These are phyloP conservation scores for Eriosoma lanigerum DNA, from an alignment of 1,140 invertebrate genomes.

Conservation along the genomic window DNA sequence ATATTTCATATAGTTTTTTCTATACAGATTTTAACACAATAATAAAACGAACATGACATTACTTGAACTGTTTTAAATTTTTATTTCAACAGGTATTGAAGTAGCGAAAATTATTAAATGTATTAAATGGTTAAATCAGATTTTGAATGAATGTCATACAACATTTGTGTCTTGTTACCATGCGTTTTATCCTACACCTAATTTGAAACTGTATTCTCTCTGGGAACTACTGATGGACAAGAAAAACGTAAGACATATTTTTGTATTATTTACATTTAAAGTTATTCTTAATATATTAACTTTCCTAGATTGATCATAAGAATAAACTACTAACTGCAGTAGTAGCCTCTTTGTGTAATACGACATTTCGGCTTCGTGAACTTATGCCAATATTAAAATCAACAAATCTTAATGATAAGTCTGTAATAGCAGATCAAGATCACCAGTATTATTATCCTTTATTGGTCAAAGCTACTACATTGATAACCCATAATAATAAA, in stretches of 20 bases:
- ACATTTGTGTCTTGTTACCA: constrained; percentile 92
- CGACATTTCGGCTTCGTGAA: constrained; percentile 73
- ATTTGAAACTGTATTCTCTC: constrained; percentile 87
- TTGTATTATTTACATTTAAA: background rate
- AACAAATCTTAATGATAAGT: constrained; percentile 20
- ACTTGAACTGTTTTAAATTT: background rate
- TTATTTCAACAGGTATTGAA: constrained; percentile 16
- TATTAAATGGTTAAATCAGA: constrained; percentile 58
- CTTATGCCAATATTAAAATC: constrained; percentile 69
- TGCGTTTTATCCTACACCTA: constrained; percentile 92
- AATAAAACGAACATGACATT: too few species aligned
- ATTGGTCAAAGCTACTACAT: background rate
- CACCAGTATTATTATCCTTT: constrained; percentile 30
- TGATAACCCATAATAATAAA: background rate
- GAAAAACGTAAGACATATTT: constrained; percentile 66
- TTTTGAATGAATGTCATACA: constrained; percentile 85
- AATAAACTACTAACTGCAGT: constrained; percentile 71
- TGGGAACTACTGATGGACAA: constrained; percentile 82
- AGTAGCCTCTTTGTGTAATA: constrained; percentile 77
- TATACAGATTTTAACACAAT: too few species aligned
- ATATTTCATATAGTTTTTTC: too few species aligned
- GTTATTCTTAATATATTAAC: background rate
- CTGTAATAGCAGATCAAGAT: constrained; percentile 15
- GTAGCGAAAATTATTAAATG: constrained; percentile 34
- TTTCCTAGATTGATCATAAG: constrained; percentile 63